Percentiles rank a stretch among this genome's conserved stretches.
These are phyloP conservation scores for Burhinus bistriatus DNA, from an alignment of 2,113 vertebrate genomes.

Conservation along the genomic window DNA sequence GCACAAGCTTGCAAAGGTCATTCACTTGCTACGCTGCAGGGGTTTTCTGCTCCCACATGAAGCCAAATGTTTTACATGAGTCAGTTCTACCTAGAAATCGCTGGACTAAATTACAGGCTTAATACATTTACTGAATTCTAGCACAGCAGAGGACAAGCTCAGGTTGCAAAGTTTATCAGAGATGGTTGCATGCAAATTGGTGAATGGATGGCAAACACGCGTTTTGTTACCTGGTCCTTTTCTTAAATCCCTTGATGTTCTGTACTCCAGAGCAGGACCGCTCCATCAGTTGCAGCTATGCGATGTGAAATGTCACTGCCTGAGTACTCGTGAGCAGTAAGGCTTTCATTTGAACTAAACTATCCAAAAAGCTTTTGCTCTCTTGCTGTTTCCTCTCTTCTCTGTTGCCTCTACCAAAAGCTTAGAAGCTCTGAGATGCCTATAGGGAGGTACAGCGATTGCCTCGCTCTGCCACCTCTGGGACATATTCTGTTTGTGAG, in stretches of 20 bases:
- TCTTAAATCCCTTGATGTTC: neutral
- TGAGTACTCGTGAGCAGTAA: neutral
- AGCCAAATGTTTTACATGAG: neutral
- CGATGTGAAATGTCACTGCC: neutral
- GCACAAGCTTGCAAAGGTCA: neutral
- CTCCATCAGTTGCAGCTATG: neutral
- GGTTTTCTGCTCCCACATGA: neutral
- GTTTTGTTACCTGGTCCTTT: neutral
- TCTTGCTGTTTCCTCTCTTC: neutral
- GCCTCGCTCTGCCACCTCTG: neutral
- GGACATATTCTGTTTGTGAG: neutral
- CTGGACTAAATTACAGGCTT: neutral
- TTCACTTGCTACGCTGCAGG: neutral
- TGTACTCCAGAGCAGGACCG: neutral
- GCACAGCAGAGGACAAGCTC: neutral
- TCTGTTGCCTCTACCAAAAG: neutral
- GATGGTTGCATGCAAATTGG: neutral
- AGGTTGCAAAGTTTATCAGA: neutral
- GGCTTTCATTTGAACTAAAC: neutral
- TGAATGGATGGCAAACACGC: neutral
- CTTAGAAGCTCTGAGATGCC: neutral
- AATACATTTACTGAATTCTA: neutral
- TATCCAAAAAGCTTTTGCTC: neutral
- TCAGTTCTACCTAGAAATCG: neutral
- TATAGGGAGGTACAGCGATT: accelerated